Base-by-base conservation (phyloP, 2,888 invertebrate species). In the Xestobium rufovillosum region DNA sequence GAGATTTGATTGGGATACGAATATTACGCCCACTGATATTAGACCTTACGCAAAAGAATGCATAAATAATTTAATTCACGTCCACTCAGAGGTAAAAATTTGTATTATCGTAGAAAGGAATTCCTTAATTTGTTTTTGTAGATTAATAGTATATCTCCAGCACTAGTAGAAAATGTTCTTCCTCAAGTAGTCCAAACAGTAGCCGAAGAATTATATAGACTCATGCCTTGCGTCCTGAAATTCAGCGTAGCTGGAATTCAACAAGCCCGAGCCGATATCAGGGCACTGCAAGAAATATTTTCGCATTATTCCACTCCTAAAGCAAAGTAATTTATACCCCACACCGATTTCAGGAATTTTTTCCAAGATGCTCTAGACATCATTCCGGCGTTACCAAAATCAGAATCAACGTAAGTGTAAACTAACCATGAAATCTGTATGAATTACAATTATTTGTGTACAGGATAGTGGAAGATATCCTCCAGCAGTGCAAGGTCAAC, bases 21-120 rank as follows among this genome's bases (percentile, higher is more conserved):
- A 84, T 50, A 73, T 78, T 32, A 72, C 79, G 31, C 82, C 86
- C 0, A 77, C 75, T 3, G 87, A 88, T 59, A 75, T 91, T 8
- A 70, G 86, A 33, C 88, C 88, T 0, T 96, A 95, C 56, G 83
- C 90, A 14, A 92, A 88, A 61, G 87, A 88, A 65, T 85, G 86
- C 47, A 77, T 87, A 33, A 84, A 83, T 48, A 88, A 88, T 63
- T 70, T 88, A 17, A 80, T 83, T 14, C 78, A 78, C 27, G 81
- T 84, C n/a, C 81, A 83, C 52, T 78, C 81, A 2, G 83, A 83
- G 72, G 80, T 82, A 50, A 50, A 50, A 16, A 10, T 10, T 11
- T 9, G 23, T 23, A 26, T 36, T n/a, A n/a, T n/a, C n/a, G n/a
- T n/a, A n/a, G n/a, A n/a, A n/a, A n/a, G n/a, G n/a, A n/a, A n/a